Percentiles rank a stretch among this genome's conserved stretches.
Evolutionary conservation across 2,797 vertebrate genomes (phyloP).

Genomic region (Ctenopoma kingsleyae): DNA sequence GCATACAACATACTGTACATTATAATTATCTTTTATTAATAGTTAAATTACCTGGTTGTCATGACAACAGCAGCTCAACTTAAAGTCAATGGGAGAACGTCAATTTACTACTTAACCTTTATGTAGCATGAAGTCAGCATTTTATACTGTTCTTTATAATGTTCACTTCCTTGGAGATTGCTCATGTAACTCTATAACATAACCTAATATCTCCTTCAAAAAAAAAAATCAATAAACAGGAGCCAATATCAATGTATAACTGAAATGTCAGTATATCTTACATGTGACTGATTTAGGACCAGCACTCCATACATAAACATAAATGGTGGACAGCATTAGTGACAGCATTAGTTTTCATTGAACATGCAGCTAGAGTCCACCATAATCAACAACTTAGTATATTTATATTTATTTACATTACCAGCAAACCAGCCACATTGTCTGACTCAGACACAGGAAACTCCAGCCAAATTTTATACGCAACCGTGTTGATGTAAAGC

Average conservation of each 20-base stretch:
- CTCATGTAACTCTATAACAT: constrained; percentile 18
- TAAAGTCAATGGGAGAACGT: constrained; percentile 2
- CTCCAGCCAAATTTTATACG: constrained; percentile 2
- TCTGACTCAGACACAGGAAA: constrained; percentile 8
- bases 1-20: neutral
- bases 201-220: constrained; percentile 27
- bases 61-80: constrained; percentile 1
- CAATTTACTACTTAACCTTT: constrained; percentile 1
- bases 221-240: constrained; percentile 68
- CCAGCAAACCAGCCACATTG: neutral
- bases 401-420: constrained; percentile 13
- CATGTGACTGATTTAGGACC: constrained; percentile 40
- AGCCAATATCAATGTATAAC: constrained; percentile 58
- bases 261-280: neutral
- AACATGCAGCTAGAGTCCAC: too few relatives aligned
- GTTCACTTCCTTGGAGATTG: constrained; percentile 35
- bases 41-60: constrained; percentile 5
- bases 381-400: neutral
- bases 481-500: constrained; percentile 15
- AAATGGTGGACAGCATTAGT: constrained; percentile 14
- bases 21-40: neutral
- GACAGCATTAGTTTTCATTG: constrained; percentile 12
- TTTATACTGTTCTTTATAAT: too few relatives aligned
- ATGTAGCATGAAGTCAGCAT: constrained; percentile 4
- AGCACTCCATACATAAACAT: constrained; percentile 12